Base-by-base conservation (phyloP, 2,797 vertebrate genomes). In the Phylloscopus collybita region DNA sequence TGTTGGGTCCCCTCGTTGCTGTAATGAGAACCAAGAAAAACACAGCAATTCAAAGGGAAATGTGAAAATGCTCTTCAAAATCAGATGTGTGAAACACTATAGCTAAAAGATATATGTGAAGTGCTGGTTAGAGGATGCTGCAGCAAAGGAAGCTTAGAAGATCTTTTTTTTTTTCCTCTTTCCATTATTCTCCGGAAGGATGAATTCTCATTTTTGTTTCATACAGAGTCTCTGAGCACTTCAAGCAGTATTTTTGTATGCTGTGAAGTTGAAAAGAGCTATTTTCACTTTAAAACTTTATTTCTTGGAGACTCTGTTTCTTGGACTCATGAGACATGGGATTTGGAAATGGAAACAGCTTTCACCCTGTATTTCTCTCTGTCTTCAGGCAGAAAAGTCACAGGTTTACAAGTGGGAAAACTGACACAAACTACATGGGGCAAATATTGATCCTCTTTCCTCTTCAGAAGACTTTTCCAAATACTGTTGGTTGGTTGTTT, bases 11-110 rank as follows among this genome's bases (percentile, higher is more conserved):
- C 72, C 72, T 74, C 4, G 3, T 78, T 49, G 76, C 82, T 81
- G 44, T 94, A 95, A 96, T 95, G 93, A 93, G 92, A 96, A 95
- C 92, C 94, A 95, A 93, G 78, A 56, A 95, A 94, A 94, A 61
- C 80, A 86, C 9, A 72, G 72, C 72, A 73, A 96, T 90, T 96
- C 94, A 96, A 96, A 96, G 92, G 59, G 88, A 61, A 92, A 76
- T 94, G 86, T 71, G 80, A 92, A 95, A 95, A 90, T 80, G 80
- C 66, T 95, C 75, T 92, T 95, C 81, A 89, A 56, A 94, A 87
- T 96, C 71, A 96, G 65, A 96, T 13, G 29, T 90, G 85, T 65
- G 75, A 95, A 95, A 84, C 6, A 3, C 32, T 47, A 6, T 1
- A 70, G 88, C 88, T 90, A 84, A 70, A 95, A 87, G 62, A 84